Evolutionary conservation across 2,797 vertebrate genomes (phyloP).

Genomic region (Urosaurus nigricauda): DNA sequence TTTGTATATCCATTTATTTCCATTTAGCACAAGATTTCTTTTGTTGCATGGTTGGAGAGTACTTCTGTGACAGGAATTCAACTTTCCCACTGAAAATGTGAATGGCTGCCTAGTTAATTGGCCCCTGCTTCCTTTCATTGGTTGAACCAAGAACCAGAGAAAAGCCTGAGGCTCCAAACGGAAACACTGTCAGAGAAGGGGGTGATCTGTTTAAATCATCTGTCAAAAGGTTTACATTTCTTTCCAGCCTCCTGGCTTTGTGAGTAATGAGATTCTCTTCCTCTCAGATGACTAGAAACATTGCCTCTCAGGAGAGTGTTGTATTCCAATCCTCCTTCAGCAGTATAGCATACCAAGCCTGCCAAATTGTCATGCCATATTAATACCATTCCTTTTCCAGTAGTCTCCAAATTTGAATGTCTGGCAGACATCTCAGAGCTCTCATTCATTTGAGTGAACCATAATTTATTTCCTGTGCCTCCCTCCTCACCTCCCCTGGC

Average conservation of each 20-base stretch:
- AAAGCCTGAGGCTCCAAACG: not conserved
- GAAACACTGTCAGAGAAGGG: not conserved
- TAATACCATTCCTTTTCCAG: constrained; percentile 15
- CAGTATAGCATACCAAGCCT: constrained; percentile 22
- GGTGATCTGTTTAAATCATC: constrained; percentile 36
- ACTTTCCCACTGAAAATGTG: not conserved
- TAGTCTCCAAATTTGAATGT: constrained; percentile 23
- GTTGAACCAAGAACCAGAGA: not conserved
- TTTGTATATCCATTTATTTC: not conserved
- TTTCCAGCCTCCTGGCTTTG: constrained; percentile 20
- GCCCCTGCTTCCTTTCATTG: not conserved
- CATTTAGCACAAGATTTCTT: not conserved
- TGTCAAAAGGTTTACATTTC: constrained; percentile 44
- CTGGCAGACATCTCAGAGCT: constrained; percentile 21
- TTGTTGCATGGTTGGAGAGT: not conserved
- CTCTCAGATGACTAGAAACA: constrained; percentile 30
- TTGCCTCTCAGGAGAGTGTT: constrained; percentile 9
- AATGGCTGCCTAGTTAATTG: not conserved
- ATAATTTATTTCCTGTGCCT: constrained; percentile 10
- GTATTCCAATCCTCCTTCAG: not conserved
- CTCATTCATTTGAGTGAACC: not conserved
- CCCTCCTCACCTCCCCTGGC: constrained; percentile 37
- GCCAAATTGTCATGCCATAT: constrained; percentile 26
- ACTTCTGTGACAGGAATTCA: not conserved
- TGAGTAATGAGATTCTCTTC: constrained; percentile 47